Conservation (phyloP, 2,797 vertebrate species). For the Melanogrammus aeglefinus region DNA sequence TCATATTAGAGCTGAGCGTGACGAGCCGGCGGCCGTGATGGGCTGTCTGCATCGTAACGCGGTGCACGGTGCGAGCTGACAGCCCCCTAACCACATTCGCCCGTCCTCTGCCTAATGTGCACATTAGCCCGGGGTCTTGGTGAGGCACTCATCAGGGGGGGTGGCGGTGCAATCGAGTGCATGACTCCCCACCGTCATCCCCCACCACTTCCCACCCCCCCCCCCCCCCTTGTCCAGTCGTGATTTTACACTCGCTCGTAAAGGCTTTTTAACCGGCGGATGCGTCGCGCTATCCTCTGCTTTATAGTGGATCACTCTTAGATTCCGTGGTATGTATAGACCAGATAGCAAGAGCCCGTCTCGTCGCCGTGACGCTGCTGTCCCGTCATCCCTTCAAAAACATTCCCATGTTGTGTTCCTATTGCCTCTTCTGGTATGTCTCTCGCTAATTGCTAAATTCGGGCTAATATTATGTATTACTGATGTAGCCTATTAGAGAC, state of each 20-base stretch:
- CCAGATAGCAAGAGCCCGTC: slow-evolving; percentile 29
- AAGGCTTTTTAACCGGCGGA: slow-evolving; percentile 24
- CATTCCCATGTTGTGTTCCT: not conserved
- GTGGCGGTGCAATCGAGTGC: no score
- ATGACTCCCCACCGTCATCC: not conserved
- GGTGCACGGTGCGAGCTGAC: slow-evolving; percentile 41
- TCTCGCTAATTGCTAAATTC: not conserved
- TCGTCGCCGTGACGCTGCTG: slow-evolving; percentile 35
- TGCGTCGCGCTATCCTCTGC: slow-evolving; percentile 32
- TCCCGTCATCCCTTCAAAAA: not conserved
- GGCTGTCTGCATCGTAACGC: not conserved
- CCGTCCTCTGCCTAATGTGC: slow-evolving; percentile 42
- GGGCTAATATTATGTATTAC: not conserved
- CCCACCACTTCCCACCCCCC: not conserved
- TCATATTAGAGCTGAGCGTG: no score
- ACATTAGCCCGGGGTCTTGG: slow-evolving; percentile 44
- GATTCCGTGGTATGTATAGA: slow-evolving; percentile 41
- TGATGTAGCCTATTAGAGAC: not conserved
- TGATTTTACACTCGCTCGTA: slow-evolving; percentile 24
- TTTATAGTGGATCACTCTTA: slow-evolving; percentile 37
- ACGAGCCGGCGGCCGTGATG: slow-evolving; percentile 1
- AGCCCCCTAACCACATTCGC: slow-evolving; percentile 50
- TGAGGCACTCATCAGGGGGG: slow-evolving; percentile 32
- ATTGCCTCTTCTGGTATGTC: not conserved
- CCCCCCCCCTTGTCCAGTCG: not conserved